These are phyloP conservation scores for Oophaga sylvatica DNA, from an alignment of 2,797 vertebrate genomes.

Conservation along the genomic window DNA sequence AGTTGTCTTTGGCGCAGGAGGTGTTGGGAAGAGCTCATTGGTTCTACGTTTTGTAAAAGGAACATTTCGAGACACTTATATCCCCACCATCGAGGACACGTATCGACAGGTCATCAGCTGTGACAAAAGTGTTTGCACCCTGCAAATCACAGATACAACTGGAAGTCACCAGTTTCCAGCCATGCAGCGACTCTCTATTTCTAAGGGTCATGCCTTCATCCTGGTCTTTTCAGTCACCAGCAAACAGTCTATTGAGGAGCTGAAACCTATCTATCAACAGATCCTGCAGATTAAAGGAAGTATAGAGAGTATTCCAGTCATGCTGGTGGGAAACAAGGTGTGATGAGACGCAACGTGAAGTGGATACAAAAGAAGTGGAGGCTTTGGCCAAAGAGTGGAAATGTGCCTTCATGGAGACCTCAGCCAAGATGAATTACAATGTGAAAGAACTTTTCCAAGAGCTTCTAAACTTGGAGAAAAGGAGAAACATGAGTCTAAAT, in stretches of 20 bases:
- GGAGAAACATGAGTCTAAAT: conserved; percentile 92
- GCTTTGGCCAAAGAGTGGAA: conserved; percentile 93
- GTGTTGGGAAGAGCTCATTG: conserved; percentile 95
- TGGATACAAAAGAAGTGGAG: conserved; percentile 90
- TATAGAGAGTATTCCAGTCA: conserved; percentile 92
- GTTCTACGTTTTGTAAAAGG: conserved; percentile 95
- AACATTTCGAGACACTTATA: conserved; percentile 95
- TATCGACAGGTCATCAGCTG: conserved; percentile 98
- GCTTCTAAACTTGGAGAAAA: conserved; percentile 95
- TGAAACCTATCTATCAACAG: conserved; percentile 93
- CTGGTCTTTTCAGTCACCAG: conserved; percentile 94
- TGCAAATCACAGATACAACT: conserved; percentile 95
- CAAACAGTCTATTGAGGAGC: conserved; percentile 92
- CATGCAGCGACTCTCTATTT: conserved; percentile 96
- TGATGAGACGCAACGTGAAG: conserved; percentile 92
- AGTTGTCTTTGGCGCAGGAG: conserved; percentile 94
- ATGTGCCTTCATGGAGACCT: conserved; percentile 98
- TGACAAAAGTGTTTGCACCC: conserved; percentile 93
- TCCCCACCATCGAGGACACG: conserved; percentile 97
- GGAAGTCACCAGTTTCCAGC: conserved; percentile 97
- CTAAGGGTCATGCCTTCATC: conserved; percentile 95
- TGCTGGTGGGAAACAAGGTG: conserved; percentile 98
- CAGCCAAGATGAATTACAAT: conserved; percentile 97
- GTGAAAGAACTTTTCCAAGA: conserved; percentile 98
- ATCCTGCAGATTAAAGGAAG: conserved; percentile 94